A percentile compares a stretch with the other conserved stretches of the same genome.
Conservation (phyloP, 30 jellyfish, hydroid and myxozoan genomes). For the Hydra vulgaris region DNA sequence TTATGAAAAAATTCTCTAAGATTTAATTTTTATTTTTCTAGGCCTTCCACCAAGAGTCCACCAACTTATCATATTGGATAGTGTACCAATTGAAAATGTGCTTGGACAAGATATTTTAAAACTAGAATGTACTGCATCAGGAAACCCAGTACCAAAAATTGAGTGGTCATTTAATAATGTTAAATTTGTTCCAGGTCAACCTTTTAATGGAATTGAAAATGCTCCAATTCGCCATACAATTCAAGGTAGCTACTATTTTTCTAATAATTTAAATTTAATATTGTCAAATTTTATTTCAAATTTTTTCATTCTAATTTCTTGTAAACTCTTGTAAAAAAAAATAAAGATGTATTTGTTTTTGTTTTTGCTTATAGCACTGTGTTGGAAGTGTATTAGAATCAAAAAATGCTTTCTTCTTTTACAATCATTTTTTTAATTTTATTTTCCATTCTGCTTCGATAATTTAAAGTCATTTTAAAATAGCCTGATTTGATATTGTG, state of each 20-base stretch:
- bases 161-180: constrained; percentile 33
- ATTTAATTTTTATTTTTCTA: not conserved
- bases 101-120: constrained; percentile 23
- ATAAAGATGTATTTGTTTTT: too few species aligned
- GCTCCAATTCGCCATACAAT: constrained; percentile 18
- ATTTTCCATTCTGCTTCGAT: too few species aligned
- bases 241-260: not conserved
- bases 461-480: too few species aligned
- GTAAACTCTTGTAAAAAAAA: too few species aligned
- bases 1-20: not conserved
- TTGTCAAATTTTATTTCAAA: not conserved
- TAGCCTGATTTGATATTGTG: too few species aligned
- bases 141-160: constrained; percentile 70
- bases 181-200: constrained; percentile 16
- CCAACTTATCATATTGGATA: constrained; percentile 1
- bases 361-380: too few species aligned
- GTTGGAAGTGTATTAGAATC: too few species aligned
- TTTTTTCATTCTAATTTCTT: too few species aligned
- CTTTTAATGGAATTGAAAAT: constrained; percentile 1
- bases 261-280: not conserved
- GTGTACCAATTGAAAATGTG: constrained; percentile 39
- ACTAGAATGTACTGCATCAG: constrained; percentile 90
- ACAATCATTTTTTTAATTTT: too few species aligned
- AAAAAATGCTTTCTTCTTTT: too few species aligned
- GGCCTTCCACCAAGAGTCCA: constrained; percentile 33